Base-by-base conservation (phyloP, 2,888 invertebrate species). In the Acronicta psi region DNA sequence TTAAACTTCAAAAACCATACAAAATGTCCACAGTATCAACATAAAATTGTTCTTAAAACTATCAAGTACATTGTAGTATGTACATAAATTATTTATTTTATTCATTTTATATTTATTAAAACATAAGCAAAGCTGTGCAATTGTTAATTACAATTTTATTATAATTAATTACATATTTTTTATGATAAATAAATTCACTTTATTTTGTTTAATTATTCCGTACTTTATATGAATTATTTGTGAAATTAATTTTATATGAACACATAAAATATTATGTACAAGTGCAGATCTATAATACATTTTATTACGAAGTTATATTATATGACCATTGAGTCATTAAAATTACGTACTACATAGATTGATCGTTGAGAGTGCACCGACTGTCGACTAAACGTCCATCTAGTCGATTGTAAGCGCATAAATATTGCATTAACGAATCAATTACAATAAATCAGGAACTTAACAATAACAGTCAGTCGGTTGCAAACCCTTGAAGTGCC, bases 1-100 rank as follows among this genome's bases (percentile, higher is more conserved):
- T 77, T 72, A 71, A 81, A 81, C 65, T 75, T 75, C 58, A 73
- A 81, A 34, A 81, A 79, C 65, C 73, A 68, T 75, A 74, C 66
- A 77, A 77, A 69, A 77, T 52, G 60, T 75, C 14, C 54, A 61
- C 59, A 63, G 40, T 54, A 43, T 42, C 43, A 69, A 67, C 58
- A 69, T 60, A 58, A 18, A 43, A 31, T 49, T 66, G 55, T 47
- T 62, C 61, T 68, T 73, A 60, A 68, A 40, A 53, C 65, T 72
- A 75, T 47, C 46, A 68, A 67, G 62, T 73, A 70, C 62, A 64
- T n/a, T 58, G 20, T 47, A 45, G 55, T 69, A 54, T 69, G 47
- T 64, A 72, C 62, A 69, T 42, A 60, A 52, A 57, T 49, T 51
- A 36, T 58, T 47, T 38, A n/a, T n/a, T 44, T 25, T 40, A 25